phyloP scores from a whole-genome alignment of 2,797 vertebrate genomes.

The Acrossocheilus fasciatus region DNA sequence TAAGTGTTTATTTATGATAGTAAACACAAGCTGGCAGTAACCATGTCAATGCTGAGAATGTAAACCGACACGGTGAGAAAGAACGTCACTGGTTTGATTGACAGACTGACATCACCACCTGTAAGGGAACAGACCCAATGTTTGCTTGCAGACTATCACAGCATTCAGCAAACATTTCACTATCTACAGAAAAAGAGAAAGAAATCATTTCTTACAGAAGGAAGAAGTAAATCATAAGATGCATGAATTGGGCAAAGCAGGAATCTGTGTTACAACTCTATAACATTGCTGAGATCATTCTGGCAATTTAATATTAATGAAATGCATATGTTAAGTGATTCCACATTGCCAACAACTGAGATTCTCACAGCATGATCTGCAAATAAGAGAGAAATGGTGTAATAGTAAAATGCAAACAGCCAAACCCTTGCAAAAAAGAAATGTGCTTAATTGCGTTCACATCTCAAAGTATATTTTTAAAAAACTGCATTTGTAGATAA shows the following conservation, averaged over 20 bases:
- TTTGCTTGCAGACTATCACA: conserved; percentile 1
- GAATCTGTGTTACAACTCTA: background rate
- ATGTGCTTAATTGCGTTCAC: background rate
- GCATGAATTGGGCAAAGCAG: background rate
- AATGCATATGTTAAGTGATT: background rate
- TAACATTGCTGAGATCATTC: background rate
- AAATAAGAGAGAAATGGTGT: background rate
- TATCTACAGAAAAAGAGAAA: background rate
- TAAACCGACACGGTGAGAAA: conserved; percentile 46
- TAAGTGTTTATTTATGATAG: conserved; percentile 16
- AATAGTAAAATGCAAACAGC: conserved; percentile 11
- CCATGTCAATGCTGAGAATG: conserved; percentile 17
- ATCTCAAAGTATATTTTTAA: background rate
- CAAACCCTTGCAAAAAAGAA: background rate
- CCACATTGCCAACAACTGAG: background rate
- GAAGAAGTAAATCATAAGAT: background rate
- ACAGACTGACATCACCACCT: conserved; percentile 28
- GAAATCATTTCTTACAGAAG: background rate
- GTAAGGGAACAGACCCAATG: background rate
- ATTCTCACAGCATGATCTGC: background rate
- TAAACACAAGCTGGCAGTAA: conserved; percentile 10
- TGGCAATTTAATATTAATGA: background rate
- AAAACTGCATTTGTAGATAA: background rate
- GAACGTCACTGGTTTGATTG: conserved; percentile 30
- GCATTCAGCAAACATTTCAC: background rate